Percentiles rank a stretch among this genome's conserved stretches.
Conservation (phyloP, 2,888 invertebrate species). For the Stenurella melanura region DNA sequence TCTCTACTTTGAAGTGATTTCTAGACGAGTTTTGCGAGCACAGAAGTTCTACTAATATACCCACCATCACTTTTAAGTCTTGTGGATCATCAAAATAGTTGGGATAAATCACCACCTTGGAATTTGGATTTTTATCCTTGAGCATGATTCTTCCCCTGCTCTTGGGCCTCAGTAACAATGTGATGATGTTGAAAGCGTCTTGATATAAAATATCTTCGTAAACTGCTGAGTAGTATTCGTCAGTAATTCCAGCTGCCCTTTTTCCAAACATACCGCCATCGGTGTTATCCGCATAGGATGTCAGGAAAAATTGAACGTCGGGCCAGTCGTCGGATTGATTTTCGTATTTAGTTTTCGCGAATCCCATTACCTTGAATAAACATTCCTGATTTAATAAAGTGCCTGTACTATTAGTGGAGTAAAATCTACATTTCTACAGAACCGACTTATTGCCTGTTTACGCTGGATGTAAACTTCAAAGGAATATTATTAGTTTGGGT, state of each 20-base stretch:
- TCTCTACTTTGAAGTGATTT: no score
- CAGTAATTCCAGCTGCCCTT: conserved; percentile 80
- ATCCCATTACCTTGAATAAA: conserved; percentile 60
- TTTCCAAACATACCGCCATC: conserved; percentile 87
- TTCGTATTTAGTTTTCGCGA: conserved; percentile 81
- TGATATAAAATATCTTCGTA: conserved; percentile 82
- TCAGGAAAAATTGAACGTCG: conserved; percentile 85
- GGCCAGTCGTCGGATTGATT: conserved; percentile 82
- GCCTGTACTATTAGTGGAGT: no score
- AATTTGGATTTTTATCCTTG: conserved; percentile 80
- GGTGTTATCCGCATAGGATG: conserved; percentile 83
- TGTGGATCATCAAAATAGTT: conserved; percentile 87
- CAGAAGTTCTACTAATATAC: conserved; percentile 55
- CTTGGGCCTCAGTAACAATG: conserved; percentile 80
- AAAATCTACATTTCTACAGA: no score
- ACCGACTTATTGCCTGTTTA: no score
- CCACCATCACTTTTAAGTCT: conserved; percentile 84
- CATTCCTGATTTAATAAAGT: neutral
- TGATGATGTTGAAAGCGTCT: conserved; percentile 59
- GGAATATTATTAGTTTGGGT: no score
- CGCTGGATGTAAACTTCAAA: no score
- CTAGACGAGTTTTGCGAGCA: no score
- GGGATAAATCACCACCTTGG: conserved; percentile 89
- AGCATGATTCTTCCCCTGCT: conserved; percentile 83
- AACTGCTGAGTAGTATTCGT: conserved; percentile 80